Evolutionary conservation across 2,888 invertebrate genomes (phyloP), one percentile per base, ranked within the genome.

Genomic region (Epiblema foenella): DNA sequence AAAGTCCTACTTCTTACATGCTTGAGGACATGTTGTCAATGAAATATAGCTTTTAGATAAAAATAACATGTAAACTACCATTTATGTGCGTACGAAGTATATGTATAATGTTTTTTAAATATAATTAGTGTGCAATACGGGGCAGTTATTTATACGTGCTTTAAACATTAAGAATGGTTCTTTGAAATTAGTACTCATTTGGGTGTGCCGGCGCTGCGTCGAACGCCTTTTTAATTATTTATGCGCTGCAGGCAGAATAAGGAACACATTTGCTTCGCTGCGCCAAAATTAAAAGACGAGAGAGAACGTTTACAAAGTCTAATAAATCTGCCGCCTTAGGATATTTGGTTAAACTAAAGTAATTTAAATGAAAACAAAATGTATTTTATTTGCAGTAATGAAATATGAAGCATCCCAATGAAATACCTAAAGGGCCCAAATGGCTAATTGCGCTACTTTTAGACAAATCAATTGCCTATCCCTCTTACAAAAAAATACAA

Each of bases 211-310:
- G 75, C 77, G 83, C 84, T 84, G 83, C 85, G 83, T 86, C 84
- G 86, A 89, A 88, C 85, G 85, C 82, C 87, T 86, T 80, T 85
- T 89, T 89, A 90, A 90, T 90, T 89, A 88, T 89, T 88, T 89
- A 89, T 87, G 84, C 86, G 83, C 87, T 88, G 88, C 88, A 89
- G 86, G 82, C 87, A 85, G 87, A 87, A 86, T 86, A 85, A 86
- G 83, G 82, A 89, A 86, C 85, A 84, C 80, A 82, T 81, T 83
- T 79, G 80, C 81, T 81, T 82, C 83, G 81, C 80, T 88, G 86
- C 85, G 86, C 82, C 82, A 89, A 87, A 87, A 82, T 83, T 81
- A 82, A 83, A 81, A 80, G 73, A 78, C 79, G 79, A 69, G 58
- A 67, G 64, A 73, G 42, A 63, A 49, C 65, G 65, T 59, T 59